These are phyloP conservation scores for Sterrhoptilus dennistouni DNA, from an alignment of 2,113 vertebrate species.

Conservation along the genomic window DNA sequence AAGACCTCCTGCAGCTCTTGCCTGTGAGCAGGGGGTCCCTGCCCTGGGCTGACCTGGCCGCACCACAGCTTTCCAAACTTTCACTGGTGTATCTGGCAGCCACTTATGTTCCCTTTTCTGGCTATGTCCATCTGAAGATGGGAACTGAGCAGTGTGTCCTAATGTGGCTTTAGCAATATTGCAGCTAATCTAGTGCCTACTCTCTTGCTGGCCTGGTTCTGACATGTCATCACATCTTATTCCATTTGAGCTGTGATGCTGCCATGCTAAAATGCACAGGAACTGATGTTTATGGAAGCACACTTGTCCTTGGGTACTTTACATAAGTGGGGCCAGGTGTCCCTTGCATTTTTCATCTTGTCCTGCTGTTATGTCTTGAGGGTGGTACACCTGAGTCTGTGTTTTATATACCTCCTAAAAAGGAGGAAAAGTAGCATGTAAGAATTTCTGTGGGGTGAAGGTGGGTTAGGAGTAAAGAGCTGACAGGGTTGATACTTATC, in stretches of 20 bases:
- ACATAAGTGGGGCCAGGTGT: not conserved
- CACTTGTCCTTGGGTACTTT: not conserved
- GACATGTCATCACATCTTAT: not conserved
- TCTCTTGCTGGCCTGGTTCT: not conserved
- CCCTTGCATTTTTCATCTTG: not conserved
- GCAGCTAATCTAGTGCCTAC: not conserved
- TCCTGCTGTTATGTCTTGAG: not conserved
- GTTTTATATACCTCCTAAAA: not conserved
- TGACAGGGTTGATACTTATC: not conserved
- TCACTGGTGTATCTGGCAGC: not conserved
- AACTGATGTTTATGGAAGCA: not conserved
- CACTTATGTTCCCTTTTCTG: fast-evolving
- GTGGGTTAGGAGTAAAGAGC: not conserved
- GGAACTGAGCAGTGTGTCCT: not conserved
- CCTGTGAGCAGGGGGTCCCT: not conserved
- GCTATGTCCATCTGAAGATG: not conserved
- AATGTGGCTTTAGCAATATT: not conserved
- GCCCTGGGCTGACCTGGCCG: fast-evolving
- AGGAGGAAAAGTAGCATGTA: not conserved
- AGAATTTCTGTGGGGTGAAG: fast-evolving
- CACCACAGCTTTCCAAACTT: not conserved
- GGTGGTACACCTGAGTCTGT: not conserved
- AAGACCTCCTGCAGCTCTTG: fast-evolving
- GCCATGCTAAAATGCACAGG: not conserved
- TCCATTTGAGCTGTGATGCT: not conserved